A percentile compares a stretch with the other conserved stretches of the same genome.
These are phyloP conservation scores for Pelochelys cantorii DNA, from an alignment of 2,797 vertebrate species.

Conservation along the genomic window DNA sequence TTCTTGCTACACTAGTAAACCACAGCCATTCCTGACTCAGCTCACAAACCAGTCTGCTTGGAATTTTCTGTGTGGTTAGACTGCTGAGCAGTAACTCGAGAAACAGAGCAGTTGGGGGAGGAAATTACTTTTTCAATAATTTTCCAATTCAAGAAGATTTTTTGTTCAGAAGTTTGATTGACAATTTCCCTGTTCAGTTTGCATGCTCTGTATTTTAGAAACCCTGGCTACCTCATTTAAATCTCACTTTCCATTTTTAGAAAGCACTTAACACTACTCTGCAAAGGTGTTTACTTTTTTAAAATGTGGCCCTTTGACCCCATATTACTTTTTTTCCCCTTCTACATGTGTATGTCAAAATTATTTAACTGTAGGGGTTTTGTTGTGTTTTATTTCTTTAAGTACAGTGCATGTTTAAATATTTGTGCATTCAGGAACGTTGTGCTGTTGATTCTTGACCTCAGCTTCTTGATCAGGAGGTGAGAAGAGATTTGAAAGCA, in stretches of 20 bases:
- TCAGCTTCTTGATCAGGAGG: background rate
- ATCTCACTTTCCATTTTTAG: background rate
- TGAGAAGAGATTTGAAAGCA: background rate
- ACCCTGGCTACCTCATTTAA: background rate
- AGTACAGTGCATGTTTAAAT: fast-evolving
- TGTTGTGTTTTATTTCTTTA: background rate
- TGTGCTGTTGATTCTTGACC: background rate
- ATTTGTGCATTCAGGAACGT: background rate
- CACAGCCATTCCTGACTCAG: background rate
- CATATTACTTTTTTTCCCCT: background rate
- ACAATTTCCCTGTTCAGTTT: background rate
- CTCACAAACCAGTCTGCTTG: background rate
- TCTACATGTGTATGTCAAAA: background rate
- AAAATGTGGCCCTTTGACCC: background rate
- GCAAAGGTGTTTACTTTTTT: background rate
- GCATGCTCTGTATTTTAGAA: background rate
- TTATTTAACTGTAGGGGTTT: background rate
- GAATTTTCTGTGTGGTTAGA: background rate
- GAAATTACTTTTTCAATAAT: background rate
- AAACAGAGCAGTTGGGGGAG: background rate
- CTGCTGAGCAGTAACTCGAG: fast-evolving
- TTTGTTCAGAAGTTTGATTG: background rate
- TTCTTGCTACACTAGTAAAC: background rate
- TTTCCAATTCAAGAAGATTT: background rate
- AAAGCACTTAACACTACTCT: background rate